Evolutionary conservation across 2,113 vertebrate genomes (phyloP).

Genomic region (Ptilonorhynchus violaceus): DNA sequence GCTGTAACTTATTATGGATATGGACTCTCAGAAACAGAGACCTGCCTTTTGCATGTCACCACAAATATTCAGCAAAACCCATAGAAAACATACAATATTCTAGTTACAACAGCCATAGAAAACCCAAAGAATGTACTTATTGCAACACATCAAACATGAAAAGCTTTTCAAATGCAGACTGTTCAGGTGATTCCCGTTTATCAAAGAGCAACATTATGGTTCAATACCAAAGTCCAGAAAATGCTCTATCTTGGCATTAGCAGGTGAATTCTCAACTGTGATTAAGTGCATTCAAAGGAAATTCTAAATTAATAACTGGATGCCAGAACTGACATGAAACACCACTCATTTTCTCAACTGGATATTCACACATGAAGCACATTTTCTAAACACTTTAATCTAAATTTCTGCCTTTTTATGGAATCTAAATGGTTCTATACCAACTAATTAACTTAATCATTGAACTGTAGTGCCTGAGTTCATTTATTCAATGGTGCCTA

Average conservation of each 20-base stretch:
- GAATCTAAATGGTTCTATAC: not conserved
- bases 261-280: not conserved
- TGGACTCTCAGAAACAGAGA: not conserved
- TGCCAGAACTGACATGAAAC: not conserved
- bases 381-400: not conserved
- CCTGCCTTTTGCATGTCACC: not conserved
- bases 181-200: conserved; percentile 10
- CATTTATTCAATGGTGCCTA: not conserved
- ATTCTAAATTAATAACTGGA: not conserved
- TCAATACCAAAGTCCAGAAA: not conserved
- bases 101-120: not conserved
- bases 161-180: conserved; percentile 80
- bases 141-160: not conserved
- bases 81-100: not conserved
- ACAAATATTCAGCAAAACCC: not conserved
- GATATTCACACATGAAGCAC: not conserved
- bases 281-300: not conserved
- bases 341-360: not conserved
- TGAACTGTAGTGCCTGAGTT: not conserved
- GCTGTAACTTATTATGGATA: conserved; percentile 15
- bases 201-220: not conserved
- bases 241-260: not conserved
- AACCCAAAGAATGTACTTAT: not conserved
- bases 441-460: not conserved
- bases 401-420: not conserved